These are phyloP conservation scores for Brachirus orientalis DNA, from an alignment of 2,113 vertebrate species.

Conservation along the genomic window DNA sequence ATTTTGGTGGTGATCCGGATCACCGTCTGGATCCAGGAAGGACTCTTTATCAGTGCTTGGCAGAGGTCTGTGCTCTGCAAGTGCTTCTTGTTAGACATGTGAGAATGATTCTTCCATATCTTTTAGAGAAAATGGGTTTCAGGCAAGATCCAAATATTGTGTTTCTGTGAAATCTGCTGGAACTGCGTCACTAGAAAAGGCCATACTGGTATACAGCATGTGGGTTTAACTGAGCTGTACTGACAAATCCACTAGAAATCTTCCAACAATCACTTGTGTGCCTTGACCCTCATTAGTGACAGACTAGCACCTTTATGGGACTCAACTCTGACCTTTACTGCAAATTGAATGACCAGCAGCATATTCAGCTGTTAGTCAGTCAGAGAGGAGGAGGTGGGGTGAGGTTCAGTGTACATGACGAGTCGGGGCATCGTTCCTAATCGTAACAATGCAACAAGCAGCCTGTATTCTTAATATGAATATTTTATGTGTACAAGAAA, in stretches of 20 bases:
- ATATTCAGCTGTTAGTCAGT: neutral
- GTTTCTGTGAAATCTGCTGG: neutral
- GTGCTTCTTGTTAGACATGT: too few species aligned
- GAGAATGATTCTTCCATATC: too few species aligned
- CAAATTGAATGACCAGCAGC: slow-evolving; percentile 7
- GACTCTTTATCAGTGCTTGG: too few species aligned
- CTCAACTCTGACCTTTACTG: slow-evolving; percentile 19
- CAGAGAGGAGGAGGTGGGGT: neutral
- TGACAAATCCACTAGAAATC: neutral
- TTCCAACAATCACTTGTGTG: neutral
- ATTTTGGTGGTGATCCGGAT: too few species aligned
- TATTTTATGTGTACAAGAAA: neutral
- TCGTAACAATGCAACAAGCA: neutral
- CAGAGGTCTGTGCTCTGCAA: too few species aligned
- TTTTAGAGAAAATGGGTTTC: too few species aligned
- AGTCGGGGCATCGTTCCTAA: neutral
- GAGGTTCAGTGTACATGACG: neutral
- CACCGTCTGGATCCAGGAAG: too few species aligned
- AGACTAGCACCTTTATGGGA: neutral
- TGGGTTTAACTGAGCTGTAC: neutral
- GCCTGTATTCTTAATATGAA: too few species aligned
- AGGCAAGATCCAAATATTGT: too few species aligned
- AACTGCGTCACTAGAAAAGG: neutral
- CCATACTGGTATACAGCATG: too few species aligned
- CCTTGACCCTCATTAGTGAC: neutral